These are phyloP conservation scores for Myzus persicae DNA, from an alignment of 1,140 invertebrate species.

Conservation along the genomic window DNA sequence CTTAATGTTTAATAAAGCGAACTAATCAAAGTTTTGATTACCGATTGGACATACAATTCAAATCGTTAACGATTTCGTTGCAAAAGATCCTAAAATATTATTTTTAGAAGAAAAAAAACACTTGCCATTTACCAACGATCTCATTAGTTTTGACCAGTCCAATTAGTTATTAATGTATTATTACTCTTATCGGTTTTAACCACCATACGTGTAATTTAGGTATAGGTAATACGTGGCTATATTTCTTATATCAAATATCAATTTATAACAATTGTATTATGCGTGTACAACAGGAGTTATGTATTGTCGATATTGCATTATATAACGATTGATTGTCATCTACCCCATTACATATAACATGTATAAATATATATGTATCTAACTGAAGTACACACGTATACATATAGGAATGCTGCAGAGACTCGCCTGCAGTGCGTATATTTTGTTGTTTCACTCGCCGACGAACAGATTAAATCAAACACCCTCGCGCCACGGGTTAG, in stretches of 20 bases:
- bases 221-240: too few species aligned
- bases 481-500: not conserved
- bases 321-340: not conserved
- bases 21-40: not conserved
- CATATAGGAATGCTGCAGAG: not conserved
- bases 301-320: not conserved
- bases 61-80: too few species aligned
- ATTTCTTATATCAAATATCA: not conserved
- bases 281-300: not conserved
- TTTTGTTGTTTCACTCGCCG: not conserved
- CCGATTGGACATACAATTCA: not conserved
- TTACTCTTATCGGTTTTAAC: too few species aligned
- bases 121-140: not conserved
- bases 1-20: not conserved
- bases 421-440: not conserved
- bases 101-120: not conserved
- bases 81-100: too few species aligned
- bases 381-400: too few species aligned
- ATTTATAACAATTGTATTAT: not conserved
- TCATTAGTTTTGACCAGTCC: not conserved
- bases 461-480: not conserved
- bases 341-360: not conserved
- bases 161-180: too few species aligned
- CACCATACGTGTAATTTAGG: not conserved
- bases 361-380: too few species aligned